Evolutionary conservation across 2,797 vertebrate species (phyloP).

Genomic region (Distichodus sexfasciatus): DNA sequence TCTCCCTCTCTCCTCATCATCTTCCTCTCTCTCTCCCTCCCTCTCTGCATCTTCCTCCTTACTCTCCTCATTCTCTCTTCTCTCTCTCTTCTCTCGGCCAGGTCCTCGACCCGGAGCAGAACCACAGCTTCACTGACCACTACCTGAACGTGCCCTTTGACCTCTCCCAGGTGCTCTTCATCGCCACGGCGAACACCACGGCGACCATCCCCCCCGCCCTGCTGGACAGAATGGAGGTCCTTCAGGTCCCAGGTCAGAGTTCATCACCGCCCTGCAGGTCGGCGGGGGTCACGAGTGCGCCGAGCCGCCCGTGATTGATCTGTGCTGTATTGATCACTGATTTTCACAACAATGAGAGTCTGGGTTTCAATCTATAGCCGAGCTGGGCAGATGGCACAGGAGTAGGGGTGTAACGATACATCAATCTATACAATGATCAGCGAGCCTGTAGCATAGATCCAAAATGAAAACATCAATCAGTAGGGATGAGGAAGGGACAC

Average conservation of each 20-base stretch:
- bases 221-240: slow-evolving; percentile 95
- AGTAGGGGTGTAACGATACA: too few relatives aligned
- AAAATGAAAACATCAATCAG: too few relatives aligned
- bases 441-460: too few relatives aligned
- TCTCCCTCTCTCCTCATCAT: too few relatives aligned
- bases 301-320: slow-evolving; percentile 3
- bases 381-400: slow-evolving; percentile 32
- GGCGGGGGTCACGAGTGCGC: background rate
- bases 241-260: slow-evolving; percentile 91
- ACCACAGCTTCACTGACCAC: slow-evolving; percentile 96
- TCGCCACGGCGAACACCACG: slow-evolving; percentile 93
- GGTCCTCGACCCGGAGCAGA: slow-evolving; percentile 97
- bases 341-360: slow-evolving; percentile 15
- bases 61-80: too few relatives aligned
- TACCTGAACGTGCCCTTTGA: slow-evolving; percentile 97
- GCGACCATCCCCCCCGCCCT: slow-evolving; percentile 90
- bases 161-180: slow-evolving; percentile 97
- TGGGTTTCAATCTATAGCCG: background rate
- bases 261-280: too few relatives aligned
- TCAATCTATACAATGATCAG: too few relatives aligned
- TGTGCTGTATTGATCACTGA: slow-evolving; percentile 8
- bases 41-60: too few relatives aligned
- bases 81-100: slow-evolving; percentile 47
- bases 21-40: too few relatives aligned
- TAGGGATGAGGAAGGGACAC: too few relatives aligned